Evolutionary conservation across 2,113 vertebrate genomes (phyloP), one percentile per base, ranked within the genome.

Genomic region (Cynocephalus volans): DNA sequence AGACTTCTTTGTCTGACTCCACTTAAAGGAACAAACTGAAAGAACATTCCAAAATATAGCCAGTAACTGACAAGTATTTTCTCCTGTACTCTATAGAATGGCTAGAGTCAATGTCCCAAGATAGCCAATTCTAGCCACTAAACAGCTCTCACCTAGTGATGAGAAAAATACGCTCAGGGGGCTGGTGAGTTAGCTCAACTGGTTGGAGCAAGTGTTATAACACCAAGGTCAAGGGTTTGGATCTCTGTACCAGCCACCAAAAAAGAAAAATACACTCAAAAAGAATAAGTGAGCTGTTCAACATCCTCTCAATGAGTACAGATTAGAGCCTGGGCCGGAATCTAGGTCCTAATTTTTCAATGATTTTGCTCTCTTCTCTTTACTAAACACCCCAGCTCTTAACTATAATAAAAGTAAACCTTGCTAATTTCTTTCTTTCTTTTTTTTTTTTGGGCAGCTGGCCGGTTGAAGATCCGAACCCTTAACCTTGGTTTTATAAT

Each of bases 201-300:
- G 41, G 41, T 41, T 41, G 41, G 41, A 41, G 41, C 4, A 4
- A 41, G 41, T 41, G 41, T 4, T 41, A 41, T 41, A 41, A 41
- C 41, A 41, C 41, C 41, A 41, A 41, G 41, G 41, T 41, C 41
- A 41, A 41, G 41, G 41, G 41, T 41, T 41, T 41, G 41, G 3
- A 41, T 41, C 41, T 41, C 41, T 41, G 41, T 41, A 41, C 41
- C 41, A 41, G 41, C 41, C 41, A 41, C 41, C 41, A 41, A 41
- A 41, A 41, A 41, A 88, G 21, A 90, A 96, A 95, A 82, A 85
- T 62, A 92, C 48, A 24, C 41, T 90, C n/a, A 79, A 75, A 84
- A 97, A 91, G 33, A 33, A 33, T 64, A 94, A 73, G 52, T 82
- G 72, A 86, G 54, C 24, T 73, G 64, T 28, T 90, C 21, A 69